A percentile compares a stretch with the other conserved stretches of the same genome.
Conservation (phyloP, 2,888 invertebrate genomes). For the Sabatieria punctata region DNA sequence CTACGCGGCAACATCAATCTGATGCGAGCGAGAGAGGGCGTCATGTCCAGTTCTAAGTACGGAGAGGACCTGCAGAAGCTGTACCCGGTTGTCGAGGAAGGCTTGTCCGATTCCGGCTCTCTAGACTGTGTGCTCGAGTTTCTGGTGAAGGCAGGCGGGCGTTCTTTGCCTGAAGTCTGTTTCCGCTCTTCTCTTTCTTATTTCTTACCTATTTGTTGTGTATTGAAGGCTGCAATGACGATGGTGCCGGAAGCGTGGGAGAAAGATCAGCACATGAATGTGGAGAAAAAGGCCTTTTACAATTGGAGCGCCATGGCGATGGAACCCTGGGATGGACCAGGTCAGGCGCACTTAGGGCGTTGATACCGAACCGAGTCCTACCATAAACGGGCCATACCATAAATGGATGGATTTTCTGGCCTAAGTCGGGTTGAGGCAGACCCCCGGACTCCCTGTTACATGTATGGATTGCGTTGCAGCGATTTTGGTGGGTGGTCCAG, state of each 20-base stretch:
- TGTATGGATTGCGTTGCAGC: no score
- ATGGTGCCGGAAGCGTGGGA: conserved; percentile 50
- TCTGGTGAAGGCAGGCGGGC: conserved; percentile 72
- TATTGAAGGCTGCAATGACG: conserved; percentile 70
- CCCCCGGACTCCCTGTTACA: no score
- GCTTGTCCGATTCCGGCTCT: conserved; percentile 90
- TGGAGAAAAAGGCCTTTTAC: conserved; percentile 83
- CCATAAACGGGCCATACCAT: no score
- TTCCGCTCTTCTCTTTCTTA: not conserved
- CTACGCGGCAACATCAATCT: conserved; percentile 91
- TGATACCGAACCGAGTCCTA: no score
- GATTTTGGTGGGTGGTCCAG: no score
- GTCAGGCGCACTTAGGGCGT: no score
- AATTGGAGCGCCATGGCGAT: conserved; percentile 89
- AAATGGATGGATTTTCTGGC: no score
- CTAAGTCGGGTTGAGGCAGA: no score
- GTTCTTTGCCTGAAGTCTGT: conserved; percentile 61
- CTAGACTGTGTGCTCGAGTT: conserved; percentile 97
- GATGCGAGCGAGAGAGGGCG: conserved; percentile 95
- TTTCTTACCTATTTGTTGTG: conserved; percentile 1
- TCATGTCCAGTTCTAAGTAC: conserved; percentile 57
- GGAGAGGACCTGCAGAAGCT: conserved; percentile 67
- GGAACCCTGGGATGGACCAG: conserved; percentile 97
- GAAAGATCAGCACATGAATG: conserved; percentile 49
- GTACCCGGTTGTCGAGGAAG: conserved; percentile 91